Evolutionary conservation across 2,113 vertebrate species (phyloP), one percentile per base, ranked within the genome.

Genomic region (Eubucco bourcierii): DNA sequence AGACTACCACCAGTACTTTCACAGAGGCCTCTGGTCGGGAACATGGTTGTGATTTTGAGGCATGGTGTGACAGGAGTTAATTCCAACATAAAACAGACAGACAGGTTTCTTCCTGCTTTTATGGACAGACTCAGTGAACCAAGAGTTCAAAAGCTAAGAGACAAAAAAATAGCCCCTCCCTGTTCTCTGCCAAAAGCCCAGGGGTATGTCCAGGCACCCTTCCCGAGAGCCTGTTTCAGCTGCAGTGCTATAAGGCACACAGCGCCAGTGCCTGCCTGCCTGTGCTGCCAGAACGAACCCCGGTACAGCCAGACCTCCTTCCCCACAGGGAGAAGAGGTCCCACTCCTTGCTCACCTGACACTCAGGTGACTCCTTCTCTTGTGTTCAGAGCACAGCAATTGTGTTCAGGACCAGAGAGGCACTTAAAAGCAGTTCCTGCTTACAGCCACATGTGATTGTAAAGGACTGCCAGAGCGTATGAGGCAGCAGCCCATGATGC

Each of bases 361-460:
- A 0, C 9, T 9, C 53, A 4, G 0, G 7, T n/a, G 74, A 13
- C 15, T 10, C 1, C 2, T 15, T 15, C 10, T 46, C 8, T 31
- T 7, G 3, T 31, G 37, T 39, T 39, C 37, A 39, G 37, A 39
- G 37, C 37, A 5, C n/a, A 37, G 11, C 2, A 3, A 3, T 28
- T 1, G 6, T 5, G 11, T 1, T 6, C 59, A 12, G 39, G 19
- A 50, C 34, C 24, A 3, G 60, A n/a, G 56, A 46, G 21, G 76
- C 0, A 1, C 33, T 20, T 8, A 15, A 3, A 13, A 7, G 14
- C 7, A 6, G 15, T 31, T 52, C 44, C 56, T 33, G 52, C 71
- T 29, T 33, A n/a, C 24, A 21, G 67, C 33, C 5, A 0, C 5
- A 10, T 15, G 31, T 0, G 0, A 28, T 41, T 15, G 34, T 2